A percentile compares a stretch with the other conserved stretches of the same genome.
These are phyloP conservation scores for Trichomalopsis sarcophagae DNA, from an alignment of 1,140 invertebrate species.

Conservation along the genomic window DNA sequence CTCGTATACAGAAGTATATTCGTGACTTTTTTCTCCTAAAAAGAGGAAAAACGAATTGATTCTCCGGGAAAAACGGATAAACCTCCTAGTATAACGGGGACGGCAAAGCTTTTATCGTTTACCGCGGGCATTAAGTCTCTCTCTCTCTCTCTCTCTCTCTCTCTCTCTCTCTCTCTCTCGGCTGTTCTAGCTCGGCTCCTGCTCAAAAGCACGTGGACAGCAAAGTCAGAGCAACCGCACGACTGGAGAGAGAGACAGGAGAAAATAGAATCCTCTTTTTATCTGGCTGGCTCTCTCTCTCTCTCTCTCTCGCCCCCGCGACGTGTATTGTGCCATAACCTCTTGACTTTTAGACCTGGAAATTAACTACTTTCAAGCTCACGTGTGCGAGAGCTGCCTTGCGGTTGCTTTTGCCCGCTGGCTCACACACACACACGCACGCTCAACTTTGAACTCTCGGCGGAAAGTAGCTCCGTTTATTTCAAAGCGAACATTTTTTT, in stretches of 20 bases:
- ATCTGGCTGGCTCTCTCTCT: neutral
- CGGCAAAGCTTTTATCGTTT: neutral
- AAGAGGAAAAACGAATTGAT: too few species aligned
- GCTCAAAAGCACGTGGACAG: neutral
- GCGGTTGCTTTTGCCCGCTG: neutral
- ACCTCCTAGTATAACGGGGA: too few species aligned
- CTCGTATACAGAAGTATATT: too few species aligned
- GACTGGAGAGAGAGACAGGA: neutral
- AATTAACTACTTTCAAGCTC: neutral
- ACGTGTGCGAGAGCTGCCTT: neutral
- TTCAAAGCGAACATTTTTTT: too few species aligned
- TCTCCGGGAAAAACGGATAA: too few species aligned
- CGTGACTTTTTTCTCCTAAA: too few species aligned
- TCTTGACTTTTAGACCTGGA: neutral
- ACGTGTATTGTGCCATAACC: neutral
- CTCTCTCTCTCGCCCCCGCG: neutral
- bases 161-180: neutral
- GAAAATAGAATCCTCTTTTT: conserved; percentile 3
- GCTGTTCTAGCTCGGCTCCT: neutral
- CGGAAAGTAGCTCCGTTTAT: too few species aligned
- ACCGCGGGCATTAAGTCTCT: neutral
- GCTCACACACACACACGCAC: neutral
- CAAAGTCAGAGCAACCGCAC: neutral
- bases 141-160: neutral
- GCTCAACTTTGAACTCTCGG: neutral